Conservation (phyloP, 2,797 vertebrate species). For the Leptatherina wallacei region DNA sequence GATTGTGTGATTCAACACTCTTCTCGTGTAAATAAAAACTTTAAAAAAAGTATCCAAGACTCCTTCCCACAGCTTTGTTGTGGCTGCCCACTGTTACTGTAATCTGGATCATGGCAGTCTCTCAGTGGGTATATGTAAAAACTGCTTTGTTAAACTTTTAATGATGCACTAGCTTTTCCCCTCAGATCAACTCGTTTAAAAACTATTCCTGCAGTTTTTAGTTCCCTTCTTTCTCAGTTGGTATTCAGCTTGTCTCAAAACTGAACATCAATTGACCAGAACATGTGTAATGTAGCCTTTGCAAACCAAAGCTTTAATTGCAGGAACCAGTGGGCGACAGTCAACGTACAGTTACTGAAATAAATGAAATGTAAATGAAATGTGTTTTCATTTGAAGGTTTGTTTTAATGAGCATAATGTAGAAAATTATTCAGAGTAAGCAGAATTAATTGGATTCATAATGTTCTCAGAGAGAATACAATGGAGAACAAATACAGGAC, state of each 20-base stretch:
- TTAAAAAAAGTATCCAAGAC: neutral
- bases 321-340: neutral
- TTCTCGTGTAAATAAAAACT: neutral
- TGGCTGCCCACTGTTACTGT: neutral
- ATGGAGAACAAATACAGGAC: neutral
- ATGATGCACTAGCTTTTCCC: conserved; percentile 19
- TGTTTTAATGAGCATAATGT: conserved; percentile 3
- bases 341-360: neutral
- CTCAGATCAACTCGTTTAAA: neutral
- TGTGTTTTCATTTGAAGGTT: neutral
- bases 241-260: conserved; percentile 10
- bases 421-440: neutral
- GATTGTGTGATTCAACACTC: conserved; percentile 2
- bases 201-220: neutral
- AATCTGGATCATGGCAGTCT: conserved; percentile 9
- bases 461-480: neutral
- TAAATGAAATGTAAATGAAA: neutral
- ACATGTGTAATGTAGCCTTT: conserved; percentile 2
- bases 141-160: conserved; percentile 25
- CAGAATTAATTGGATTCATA: neutral
- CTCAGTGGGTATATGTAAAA: conserved; percentile 10
- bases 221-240: neutral
- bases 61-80: neutral
- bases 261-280: neutral
- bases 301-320: conserved; percentile 8